phyloP scores from a whole-genome alignment of 2,113 vertebrate species.

The Cisticola juncidis region DNA sequence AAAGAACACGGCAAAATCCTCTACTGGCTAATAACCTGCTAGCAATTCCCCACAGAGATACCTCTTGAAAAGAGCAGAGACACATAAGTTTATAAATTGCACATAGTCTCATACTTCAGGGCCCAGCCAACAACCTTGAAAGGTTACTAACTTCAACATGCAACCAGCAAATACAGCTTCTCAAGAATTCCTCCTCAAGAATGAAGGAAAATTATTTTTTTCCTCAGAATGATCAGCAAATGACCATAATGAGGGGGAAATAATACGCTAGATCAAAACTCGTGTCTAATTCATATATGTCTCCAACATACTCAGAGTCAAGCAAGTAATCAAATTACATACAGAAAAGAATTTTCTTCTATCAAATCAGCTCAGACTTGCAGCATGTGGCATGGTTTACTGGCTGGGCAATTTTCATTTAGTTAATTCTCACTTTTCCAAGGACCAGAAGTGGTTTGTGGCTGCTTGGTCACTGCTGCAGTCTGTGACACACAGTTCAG shows the following conservation, averaged over 20 bases:
- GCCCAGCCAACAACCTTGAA: background rate
- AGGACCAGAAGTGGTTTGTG: background rate
- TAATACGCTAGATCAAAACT: background rate
- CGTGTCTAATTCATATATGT: background rate
- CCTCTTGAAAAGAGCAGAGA: background rate
- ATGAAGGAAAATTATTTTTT: background rate
- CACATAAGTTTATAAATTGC: background rate
- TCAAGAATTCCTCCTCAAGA: background rate
- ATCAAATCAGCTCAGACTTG: background rate
- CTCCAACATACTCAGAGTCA: background rate
- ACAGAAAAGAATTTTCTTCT: background rate
- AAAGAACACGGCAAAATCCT: background rate
- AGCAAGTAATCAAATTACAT: background rate
- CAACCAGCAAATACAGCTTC: background rate
- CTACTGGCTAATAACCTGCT: background rate
- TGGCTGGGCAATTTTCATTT: background rate
- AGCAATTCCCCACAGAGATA: background rate
- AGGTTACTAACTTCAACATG: background rate
- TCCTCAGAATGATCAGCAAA: background rate
- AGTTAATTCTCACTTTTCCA: background rate
- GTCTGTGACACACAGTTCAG: background rate
- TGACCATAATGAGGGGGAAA: background rate
- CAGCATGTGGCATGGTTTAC: background rate
- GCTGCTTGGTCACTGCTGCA: background rate
- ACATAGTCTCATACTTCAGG: background rate